Evolutionary conservation across 2,797 vertebrate species (phyloP), one percentile per base, ranked within the genome.

Genomic region (Siniperca undulata): DNA sequence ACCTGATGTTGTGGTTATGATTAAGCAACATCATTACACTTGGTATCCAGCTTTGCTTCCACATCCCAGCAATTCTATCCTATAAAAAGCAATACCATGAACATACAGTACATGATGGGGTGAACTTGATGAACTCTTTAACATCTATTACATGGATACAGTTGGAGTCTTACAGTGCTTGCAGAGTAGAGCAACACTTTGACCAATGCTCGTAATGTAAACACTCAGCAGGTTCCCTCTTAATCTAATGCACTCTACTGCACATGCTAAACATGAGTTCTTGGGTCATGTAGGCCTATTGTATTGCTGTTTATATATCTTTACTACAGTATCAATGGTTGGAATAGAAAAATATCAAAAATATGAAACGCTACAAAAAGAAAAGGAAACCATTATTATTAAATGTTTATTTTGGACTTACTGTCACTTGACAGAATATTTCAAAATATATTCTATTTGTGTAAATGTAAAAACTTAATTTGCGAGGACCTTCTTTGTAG

Each of bases 1-100:
- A 65, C 34, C 65, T 59, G 66, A 5, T 36, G 40, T 11, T 42
- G 61, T 56, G 60, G 60, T 82, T 20, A 64, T 53, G n/a, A 75
- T 75, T 4, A 8, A 42, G 36, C 59, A 6, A 9, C 61, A 1
- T 24, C 40, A 40, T 65, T 48, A 53, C 14, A 38, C 65, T 50
- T 14, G 11, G 10, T 1, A 27, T 16, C 38, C 20, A 22, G 58
- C 50, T 52, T 60, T 48, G 52, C 22, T 24, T 75, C 71, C 56
- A 34, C 60, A 70, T 48, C 74, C 27, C 19, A 64, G 56, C 30
- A 56, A 7, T 14, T 24, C 16, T 7, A 24, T 19, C 4, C 17
- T 38, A 38, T 27, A 27, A 34, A 58, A 27, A 40, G 27, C 20
- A 52, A 17, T 2, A 14, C 22, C 2, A 20, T 3, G 30, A 64